These are phyloP conservation scores for Euthynnus affinis DNA, from an alignment of 2,797 vertebrate genomes.

Conservation along the genomic window DNA sequence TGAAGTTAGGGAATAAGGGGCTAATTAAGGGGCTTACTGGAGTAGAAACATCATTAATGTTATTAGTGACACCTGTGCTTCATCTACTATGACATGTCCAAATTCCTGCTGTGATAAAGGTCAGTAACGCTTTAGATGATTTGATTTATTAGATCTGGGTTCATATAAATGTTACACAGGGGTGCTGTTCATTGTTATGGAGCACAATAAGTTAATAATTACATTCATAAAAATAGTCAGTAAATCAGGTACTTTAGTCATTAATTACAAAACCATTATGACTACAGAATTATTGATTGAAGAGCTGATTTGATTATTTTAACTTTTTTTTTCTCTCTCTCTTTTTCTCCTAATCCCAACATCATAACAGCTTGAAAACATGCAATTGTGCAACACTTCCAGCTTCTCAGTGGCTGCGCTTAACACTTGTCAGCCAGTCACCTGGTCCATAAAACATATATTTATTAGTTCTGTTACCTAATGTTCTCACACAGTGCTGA, in stretches of 20 bases:
- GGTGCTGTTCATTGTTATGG: too few species aligned
- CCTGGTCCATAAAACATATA: neutral
- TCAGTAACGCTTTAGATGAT: too few species aligned
- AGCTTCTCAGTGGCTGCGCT: neutral
- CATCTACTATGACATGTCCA: too few species aligned
- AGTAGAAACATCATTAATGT: too few species aligned
- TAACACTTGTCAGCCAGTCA: neutral
- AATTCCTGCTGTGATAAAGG: too few species aligned
- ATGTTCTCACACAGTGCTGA: slow-evolving; percentile 14
- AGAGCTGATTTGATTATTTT: neutral
- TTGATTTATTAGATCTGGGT: too few species aligned
- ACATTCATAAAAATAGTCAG: neutral
- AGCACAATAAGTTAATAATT: neutral
- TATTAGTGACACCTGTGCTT: too few species aligned
- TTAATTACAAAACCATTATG: neutral
- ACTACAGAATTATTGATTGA: neutral
- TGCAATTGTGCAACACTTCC: neutral
- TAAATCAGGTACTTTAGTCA: neutral
- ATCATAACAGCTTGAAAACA: neutral
- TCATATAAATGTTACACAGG: too few species aligned
- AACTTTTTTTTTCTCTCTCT: neutral
- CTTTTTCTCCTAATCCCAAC: neutral
- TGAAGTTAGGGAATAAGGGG: too few species aligned
- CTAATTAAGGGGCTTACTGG: too few species aligned
- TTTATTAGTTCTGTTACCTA: slow-evolving; percentile 27